Percentiles rank a stretch among this genome's conserved stretches.
phyloP scores from a whole-genome alignment of 2,113 vertebrate species.

The Trichomycterus rosablanca region DNA sequence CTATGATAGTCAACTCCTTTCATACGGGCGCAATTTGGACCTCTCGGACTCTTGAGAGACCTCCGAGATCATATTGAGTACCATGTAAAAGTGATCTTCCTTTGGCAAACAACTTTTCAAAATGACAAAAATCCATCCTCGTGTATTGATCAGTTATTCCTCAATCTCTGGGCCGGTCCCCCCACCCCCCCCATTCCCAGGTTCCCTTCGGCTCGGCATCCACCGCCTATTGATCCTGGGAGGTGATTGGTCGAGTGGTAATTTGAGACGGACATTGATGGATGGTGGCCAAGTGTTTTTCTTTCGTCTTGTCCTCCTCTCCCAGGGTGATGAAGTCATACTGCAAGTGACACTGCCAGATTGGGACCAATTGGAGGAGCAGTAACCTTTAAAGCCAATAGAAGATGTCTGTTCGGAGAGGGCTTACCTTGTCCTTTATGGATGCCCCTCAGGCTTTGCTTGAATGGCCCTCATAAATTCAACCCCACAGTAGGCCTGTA shows the following conservation, averaged over 20 bases:
- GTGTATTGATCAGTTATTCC: slow-evolving; percentile 71
- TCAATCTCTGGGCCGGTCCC: slow-evolving; percentile 61
- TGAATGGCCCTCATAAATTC: slow-evolving; percentile 56
- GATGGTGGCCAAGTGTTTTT: slow-evolving; percentile 73
- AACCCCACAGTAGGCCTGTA: slow-evolving; percentile 11
- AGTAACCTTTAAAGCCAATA: slow-evolving; percentile 65
- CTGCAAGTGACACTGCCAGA: slow-evolving; percentile 58
- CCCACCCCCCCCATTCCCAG: slow-evolving; percentile 38
- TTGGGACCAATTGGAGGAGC: slow-evolving; percentile 59
- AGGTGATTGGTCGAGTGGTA: slow-evolving; percentile 75
- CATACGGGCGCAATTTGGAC: neutral
- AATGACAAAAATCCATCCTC: slow-evolving; percentile 67
- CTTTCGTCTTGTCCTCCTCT: slow-evolving; percentile 64
- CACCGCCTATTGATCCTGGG: slow-evolving; percentile 77
- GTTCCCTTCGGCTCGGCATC: slow-evolving; percentile 60
- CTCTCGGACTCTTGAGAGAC: slow-evolving; percentile 47
- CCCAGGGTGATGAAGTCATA: slow-evolving; percentile 71
- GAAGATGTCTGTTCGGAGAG: slow-evolving; percentile 45
- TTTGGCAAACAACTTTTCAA: slow-evolving; percentile 60
- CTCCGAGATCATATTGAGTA: slow-evolving; percentile 47
- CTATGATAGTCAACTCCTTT: neutral
- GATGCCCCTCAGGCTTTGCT: slow-evolving; percentile 43
- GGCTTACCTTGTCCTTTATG: slow-evolving; percentile 41
- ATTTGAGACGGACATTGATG: slow-evolving; percentile 80
- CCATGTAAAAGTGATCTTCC: slow-evolving; percentile 52